Conservation (phyloP, 2,888 invertebrate species). For the Spialia ferax region DNA sequence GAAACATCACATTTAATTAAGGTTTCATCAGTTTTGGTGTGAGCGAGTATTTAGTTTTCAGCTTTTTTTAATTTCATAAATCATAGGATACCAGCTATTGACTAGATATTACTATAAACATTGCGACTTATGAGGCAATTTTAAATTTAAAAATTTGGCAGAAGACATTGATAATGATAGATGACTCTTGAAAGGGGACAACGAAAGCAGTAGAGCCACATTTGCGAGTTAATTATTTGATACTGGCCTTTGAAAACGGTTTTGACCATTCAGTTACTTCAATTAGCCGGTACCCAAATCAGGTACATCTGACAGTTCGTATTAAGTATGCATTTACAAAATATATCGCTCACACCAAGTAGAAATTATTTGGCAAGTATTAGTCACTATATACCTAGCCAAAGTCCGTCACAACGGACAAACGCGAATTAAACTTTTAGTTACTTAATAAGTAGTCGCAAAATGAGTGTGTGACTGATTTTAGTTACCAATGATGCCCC, state of each 20-base stretch:
- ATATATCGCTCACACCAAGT: constrained; percentile 70
- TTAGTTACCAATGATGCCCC: not conserved
- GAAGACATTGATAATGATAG: not conserved
- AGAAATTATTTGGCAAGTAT: constrained; percentile 70
- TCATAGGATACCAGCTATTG: constrained; percentile 30
- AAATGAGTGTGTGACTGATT: not conserved
- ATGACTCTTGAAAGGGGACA: not conserved
- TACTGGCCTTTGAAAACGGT: constrained; percentile 20
- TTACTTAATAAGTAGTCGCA: not conserved
- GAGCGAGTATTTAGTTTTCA: constrained; percentile 57
- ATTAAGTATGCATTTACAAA: constrained; percentile 9
- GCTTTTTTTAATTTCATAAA: not conserved
- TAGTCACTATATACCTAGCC: constrained; percentile 53
- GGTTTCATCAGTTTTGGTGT: constrained; percentile 59
- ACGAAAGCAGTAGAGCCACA: not conserved
- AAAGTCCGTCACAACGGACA: constrained; percentile 22
- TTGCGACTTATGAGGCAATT: not conserved
- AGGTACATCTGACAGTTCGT: constrained; percentile 12
- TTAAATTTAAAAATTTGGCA: not conserved
- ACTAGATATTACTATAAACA: constrained; percentile 25
- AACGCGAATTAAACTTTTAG: constrained; percentile 17
- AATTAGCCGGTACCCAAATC: constrained; percentile 22
- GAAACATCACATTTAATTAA: constrained; percentile 75
- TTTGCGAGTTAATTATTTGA: not conserved
- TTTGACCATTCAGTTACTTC: not conserved